Evolutionary conservation across 2,113 vertebrate species (phyloP).

Genomic region (Microtus montanus): DNA sequence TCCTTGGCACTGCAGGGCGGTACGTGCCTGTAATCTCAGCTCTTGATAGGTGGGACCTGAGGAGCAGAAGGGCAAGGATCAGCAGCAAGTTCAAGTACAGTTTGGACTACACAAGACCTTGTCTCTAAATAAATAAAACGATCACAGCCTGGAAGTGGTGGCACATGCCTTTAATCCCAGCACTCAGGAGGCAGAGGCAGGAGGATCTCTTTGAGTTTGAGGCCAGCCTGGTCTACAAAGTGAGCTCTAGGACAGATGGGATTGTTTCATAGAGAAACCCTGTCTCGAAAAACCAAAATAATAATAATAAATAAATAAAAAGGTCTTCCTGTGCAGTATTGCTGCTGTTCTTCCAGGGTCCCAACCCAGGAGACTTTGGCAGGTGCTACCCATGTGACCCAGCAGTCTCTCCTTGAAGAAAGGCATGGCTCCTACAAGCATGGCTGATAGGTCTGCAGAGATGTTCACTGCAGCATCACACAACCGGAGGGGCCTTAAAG

Average conservation of each 20-base stretch:
- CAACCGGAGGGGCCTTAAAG: not conserved
- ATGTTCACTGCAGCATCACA: not conserved
- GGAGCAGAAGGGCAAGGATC: not conserved
- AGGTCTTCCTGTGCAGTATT: too few relatives aligned
- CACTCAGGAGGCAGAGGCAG: too few relatives aligned
- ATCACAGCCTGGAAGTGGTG: too few relatives aligned
- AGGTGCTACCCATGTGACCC: not conserved
- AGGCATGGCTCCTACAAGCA: not conserved
- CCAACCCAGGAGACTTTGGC: not conserved
- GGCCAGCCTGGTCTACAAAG: too few relatives aligned
- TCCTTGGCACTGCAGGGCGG: accelerated
- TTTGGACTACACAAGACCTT: not conserved
- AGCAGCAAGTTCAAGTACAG: not conserved
- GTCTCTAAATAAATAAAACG: not conserved
- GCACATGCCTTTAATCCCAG: too few relatives aligned
- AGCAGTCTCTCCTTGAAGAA: not conserved
- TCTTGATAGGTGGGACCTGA: not conserved
- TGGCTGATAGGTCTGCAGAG: not conserved
- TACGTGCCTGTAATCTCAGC: not conserved
- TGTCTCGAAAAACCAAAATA: too few relatives aligned
- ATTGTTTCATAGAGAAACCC: too few relatives aligned
- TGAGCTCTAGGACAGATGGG: too few relatives aligned
- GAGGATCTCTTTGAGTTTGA: too few relatives aligned
- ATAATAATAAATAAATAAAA: too few relatives aligned
- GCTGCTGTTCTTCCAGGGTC: not conserved